A percentile compares a stretch with the other conserved stretches of the same genome.
Evolutionary conservation across 1,140 invertebrate genomes (phyloP).

Genomic region (Bombus superbus): DNA sequence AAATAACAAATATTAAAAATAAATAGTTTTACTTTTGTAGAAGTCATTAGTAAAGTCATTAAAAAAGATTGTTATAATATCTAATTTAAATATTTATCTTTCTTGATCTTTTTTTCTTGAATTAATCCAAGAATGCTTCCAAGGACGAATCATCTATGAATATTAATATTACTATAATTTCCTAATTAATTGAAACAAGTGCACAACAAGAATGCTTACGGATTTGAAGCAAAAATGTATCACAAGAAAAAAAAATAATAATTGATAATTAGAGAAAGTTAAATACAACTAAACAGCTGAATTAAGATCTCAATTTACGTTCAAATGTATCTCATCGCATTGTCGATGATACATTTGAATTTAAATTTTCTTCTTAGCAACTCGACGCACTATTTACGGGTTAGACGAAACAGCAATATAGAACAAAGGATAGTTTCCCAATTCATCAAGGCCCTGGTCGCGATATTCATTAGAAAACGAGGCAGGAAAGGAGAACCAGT

Average conservation of each 20-base stretch:
- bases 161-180: neutral
- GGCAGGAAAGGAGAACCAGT: slow-evolving; percentile 22
- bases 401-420: neutral
- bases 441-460: neutral
- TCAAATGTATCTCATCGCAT: neutral
- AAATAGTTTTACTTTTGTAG: no score
- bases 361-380: neutral
- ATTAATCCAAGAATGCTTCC: neutral
- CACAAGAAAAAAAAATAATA: neutral
- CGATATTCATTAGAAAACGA: neutral
- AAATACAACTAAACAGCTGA: neutral
- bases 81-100: neutral
- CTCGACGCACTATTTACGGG: neutral
- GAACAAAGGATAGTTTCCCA: neutral
- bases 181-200: neutral
- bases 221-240: neutral
- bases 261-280: neutral
- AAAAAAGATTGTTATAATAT: neutral
- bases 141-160: neutral
- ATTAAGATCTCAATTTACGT: neutral
- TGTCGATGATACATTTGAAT: no score
- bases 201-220: neutral
- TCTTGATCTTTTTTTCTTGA: neutral
- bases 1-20: no score
- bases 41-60: no score